These are phyloP conservation scores for Shinisaurus crocodilurus DNA, from an alignment of 2,113 vertebrate genomes.

Conservation along the genomic window DNA sequence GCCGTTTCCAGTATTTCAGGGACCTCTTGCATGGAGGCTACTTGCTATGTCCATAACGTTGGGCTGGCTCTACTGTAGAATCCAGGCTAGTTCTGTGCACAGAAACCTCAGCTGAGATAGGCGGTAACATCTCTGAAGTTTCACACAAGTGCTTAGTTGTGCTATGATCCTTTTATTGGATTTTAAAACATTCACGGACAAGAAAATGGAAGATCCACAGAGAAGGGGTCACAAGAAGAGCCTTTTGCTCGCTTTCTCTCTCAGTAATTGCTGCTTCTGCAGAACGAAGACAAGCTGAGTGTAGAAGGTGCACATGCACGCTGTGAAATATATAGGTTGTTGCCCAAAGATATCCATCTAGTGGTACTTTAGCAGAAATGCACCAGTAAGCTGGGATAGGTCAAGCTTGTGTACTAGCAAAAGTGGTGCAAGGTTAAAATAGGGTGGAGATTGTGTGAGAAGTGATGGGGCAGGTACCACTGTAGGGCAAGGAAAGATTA, in stretches of 20 bases:
- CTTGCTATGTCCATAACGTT: neutral
- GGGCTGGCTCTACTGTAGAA: neutral
- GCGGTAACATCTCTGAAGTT: neutral
- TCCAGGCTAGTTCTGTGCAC: neutral
- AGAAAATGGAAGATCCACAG: neutral
- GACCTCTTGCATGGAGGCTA: neutral
- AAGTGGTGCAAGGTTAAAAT: neutral
- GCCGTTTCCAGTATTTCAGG: neutral
- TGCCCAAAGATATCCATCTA: neutral
- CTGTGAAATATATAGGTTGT: neutral
- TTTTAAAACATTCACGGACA: slow-evolving; percentile 5
- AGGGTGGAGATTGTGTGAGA: neutral
- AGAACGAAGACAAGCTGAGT: neutral
- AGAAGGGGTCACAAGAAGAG: neutral
- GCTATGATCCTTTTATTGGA: slow-evolving; percentile 56
- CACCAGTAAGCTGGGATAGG: slow-evolving; percentile 38
- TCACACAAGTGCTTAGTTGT: neutral
- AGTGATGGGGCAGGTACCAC: neutral
- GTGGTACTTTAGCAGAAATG: accelerated
- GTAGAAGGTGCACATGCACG: slow-evolving; percentile 11
- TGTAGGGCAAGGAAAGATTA: neutral
- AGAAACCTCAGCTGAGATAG: too few relatives aligned
- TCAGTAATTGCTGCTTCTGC: neutral
- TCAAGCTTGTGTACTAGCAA: neutral
- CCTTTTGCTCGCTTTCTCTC: neutral